Evolutionary conservation across 2,888 invertebrate genomes (phyloP), one percentile per base, ranked within the genome.

Genomic region (Baccha elongata): DNA sequence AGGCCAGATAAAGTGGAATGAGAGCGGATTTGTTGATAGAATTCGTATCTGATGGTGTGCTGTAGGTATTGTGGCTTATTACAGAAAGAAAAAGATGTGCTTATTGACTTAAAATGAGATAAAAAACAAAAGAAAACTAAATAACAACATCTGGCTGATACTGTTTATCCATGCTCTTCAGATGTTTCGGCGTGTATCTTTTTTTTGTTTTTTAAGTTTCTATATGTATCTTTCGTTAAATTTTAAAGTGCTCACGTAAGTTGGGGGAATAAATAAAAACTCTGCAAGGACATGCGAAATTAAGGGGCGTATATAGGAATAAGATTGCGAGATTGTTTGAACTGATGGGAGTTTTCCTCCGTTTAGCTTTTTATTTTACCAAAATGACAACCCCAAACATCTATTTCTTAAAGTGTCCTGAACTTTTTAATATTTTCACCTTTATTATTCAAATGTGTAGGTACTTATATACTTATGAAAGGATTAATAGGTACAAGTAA

Each of bases 21-120:
- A 13, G 42, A 42, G 35, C 6, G 44, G 40, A 29, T 52, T 67
- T 29, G 3, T 29, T 29, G 53, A 67, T 67, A 42, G 44, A 44
- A 44, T 23, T 55, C 44, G 68, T 68, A 53, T 44, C 53, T 32
- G 68, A 68, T 46, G 32, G 32, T 32, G 32, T 23, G n/a, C n/a
- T n/a, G n/a, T n/a, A n/a, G 53, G 32, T 29, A 11, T 26, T 55
- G 68, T 46, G 68, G 52, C 53, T 67, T 67, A 42, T 53, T 42
- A 60, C n/a, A 44, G n/a, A 6, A 13, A 40, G 7, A 37, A 44
- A 23, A 60, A 60, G 60, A 44, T 29, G 60, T 60, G 60, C 42
- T 60, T 60, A 44, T 26, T 60, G 42, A 29, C 15, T 42, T 58
- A 23, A 55, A 13, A 32, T 32, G 29, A 6, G 29, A 32, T 13